A percentile compares a stretch with the other conserved stretches of the same genome.
Evolutionary conservation across 2,113 vertebrate species (phyloP).

Genomic region (Psittacula cyanocephala): DNA sequence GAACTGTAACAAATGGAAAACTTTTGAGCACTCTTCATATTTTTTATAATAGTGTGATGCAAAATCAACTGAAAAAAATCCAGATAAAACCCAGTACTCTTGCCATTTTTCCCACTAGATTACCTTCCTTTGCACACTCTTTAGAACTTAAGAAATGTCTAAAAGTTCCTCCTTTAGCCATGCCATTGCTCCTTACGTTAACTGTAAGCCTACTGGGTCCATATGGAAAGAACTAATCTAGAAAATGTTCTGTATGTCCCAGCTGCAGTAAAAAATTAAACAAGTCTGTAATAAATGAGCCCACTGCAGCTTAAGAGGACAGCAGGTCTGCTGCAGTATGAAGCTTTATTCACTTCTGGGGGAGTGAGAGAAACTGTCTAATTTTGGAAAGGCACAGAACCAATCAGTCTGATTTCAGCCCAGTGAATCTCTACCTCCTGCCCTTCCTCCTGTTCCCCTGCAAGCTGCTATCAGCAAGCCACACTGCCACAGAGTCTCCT

Average conservation of each 20-base stretch:
- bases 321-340: not conserved
- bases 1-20: not conserved
- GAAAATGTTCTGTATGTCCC: not conserved
- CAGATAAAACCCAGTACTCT: not conserved
- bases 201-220: not conserved
- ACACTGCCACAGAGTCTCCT: not conserved
- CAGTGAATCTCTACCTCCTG: not conserved
- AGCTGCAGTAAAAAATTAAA: not conserved
- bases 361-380: not conserved
- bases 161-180: not conserved
- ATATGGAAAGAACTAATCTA: not conserved
- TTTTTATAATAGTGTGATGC: not conserved
- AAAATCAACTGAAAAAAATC: not conserved
- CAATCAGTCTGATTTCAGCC: not conserved
- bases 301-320: not conserved
- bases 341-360: not conserved
- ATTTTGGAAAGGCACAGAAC: not conserved
- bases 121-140: not conserved
- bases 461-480: not conserved
- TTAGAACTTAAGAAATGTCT: not conserved
- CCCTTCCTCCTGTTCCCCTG: not conserved
- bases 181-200: not conserved
- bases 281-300: not conserved
- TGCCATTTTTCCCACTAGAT: not conserved
- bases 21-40: not conserved